A percentile compares a stretch with the other conserved stretches of the same genome.
phyloP scores from a whole-genome alignment of 2,797 vertebrate genomes.

The Manis javanica region DNA sequence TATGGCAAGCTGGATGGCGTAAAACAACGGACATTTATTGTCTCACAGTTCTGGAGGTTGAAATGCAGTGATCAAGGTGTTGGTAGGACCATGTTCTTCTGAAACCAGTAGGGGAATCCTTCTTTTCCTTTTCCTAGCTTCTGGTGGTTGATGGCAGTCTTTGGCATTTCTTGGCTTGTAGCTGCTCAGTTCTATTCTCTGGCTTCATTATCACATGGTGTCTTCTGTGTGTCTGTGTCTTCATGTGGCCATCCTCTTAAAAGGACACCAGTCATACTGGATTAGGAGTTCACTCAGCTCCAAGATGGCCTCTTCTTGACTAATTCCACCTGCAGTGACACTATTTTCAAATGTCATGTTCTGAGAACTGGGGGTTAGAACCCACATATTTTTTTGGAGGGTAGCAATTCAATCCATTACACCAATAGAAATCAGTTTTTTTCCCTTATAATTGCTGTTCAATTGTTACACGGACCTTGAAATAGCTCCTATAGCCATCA shows the following conservation, averaged over 20 bases:
- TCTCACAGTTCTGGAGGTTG: background rate
- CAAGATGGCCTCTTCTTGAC: background rate
- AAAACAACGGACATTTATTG: conserved; percentile 7
- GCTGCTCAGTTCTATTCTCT: background rate
- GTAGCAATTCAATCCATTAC: background rate
- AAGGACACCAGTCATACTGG: background rate
- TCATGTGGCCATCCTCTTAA: background rate
- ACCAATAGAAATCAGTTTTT: conserved; percentile 10
- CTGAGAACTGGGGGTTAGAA: background rate
- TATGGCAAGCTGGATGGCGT: background rate
- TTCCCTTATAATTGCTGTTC: background rate
- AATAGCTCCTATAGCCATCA: background rate
- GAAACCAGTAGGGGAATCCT: background rate
- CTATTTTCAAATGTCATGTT: background rate
- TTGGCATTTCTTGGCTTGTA: background rate
- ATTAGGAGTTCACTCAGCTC: background rate
- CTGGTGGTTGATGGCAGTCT: background rate
- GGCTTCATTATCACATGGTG: background rate
- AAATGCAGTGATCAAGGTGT: background rate
- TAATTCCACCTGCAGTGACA: background rate
- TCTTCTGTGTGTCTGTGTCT: background rate
- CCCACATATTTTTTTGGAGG: background rate
- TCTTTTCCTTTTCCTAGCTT: background rate
- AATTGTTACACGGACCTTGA: background rate
- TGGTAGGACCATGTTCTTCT: background rate